Evolutionary conservation across 2,888 invertebrate species (phyloP).

Genomic region (Meiosimyza platycephala): DNA sequence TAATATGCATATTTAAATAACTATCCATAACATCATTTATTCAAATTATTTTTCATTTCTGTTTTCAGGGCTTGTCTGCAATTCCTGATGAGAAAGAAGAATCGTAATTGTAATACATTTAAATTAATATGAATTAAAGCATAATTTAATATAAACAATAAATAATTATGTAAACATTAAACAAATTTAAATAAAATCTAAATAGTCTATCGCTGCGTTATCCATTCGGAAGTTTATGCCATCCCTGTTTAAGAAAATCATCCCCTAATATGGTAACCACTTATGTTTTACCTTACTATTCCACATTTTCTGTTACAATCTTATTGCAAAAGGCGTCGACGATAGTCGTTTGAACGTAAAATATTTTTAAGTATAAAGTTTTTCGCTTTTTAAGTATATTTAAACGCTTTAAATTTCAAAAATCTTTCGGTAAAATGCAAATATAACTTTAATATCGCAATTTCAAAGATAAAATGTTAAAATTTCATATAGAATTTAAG

Average conservation of each 20-base stretch:
- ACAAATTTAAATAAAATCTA: no score
- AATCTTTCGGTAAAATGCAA: not conserved
- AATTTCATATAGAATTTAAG: constrained; percentile 37
- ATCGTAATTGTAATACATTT: not conserved
- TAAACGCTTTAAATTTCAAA: constrained; percentile 1
- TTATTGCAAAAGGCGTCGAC: constrained; percentile 59
- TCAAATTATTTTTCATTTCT: constrained; percentile 45
- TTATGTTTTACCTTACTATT: constrained; percentile 32
- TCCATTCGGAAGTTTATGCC: constrained; percentile 34
- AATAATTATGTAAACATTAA: no score
- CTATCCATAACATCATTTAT: not conserved
- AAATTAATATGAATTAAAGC: no score
- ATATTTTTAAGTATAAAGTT: constrained; percentile 23
- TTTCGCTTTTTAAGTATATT: constrained; percentile 20
- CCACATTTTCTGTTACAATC: constrained; percentile 35
- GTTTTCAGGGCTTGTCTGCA: constrained; percentile 72
- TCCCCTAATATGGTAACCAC: constrained; percentile 51
- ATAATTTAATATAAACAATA: no score
- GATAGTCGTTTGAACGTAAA: constrained; percentile 13
- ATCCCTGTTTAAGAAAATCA: constrained; percentile 55
- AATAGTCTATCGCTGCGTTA: no score
- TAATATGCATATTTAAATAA: not conserved
- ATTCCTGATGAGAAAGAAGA: constrained; percentile 69
- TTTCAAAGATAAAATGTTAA: constrained; percentile 30
- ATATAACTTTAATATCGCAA: not conserved